Evolutionary conservation across 2,797 vertebrate genomes (phyloP).

Genomic region (Anabas testudineus): DNA sequence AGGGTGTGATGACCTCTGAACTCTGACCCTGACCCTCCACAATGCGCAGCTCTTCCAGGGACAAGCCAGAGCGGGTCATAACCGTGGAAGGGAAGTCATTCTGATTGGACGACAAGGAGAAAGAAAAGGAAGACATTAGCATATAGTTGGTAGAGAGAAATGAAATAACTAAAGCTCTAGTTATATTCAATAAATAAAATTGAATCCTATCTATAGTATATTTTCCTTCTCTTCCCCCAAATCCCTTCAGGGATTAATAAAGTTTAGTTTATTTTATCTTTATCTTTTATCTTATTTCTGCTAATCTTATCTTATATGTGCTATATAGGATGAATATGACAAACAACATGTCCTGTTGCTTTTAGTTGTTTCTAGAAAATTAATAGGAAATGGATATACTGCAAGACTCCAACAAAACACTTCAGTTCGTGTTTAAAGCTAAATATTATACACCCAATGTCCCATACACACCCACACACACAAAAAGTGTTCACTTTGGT

Average conservation of each 20-base stretch:
- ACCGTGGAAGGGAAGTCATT: constrained; percentile 89
- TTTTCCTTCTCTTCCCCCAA: no score
- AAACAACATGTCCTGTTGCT: not conserved
- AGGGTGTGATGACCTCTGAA: constrained; percentile 92
- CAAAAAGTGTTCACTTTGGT: constrained; percentile 5
- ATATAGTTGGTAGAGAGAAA: constrained; percentile 27
- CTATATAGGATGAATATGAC: not conserved
- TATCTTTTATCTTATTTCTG: no score
- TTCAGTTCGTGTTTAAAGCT: not conserved
- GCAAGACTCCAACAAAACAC: not conserved
- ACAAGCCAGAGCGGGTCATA: constrained; percentile 93
- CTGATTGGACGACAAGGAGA: constrained; percentile 76
- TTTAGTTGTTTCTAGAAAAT: not conserved
- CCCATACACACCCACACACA: not conserved
- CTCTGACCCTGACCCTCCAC: constrained; percentile 98
- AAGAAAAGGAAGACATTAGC: constrained; percentile 33
- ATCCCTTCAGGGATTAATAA: no score
- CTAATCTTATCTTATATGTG: no score
- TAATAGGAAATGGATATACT: constrained; percentile 3
- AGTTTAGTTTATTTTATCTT: no score
- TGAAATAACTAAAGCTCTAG: not conserved
- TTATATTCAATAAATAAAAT: no score
- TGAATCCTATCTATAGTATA: not conserved
- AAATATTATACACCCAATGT: constrained; percentile 19
- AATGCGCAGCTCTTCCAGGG: constrained; percentile 95